Conservation (phyloP, 1,140 invertebrate species). For the Aphaenogaster floridana region DNA sequence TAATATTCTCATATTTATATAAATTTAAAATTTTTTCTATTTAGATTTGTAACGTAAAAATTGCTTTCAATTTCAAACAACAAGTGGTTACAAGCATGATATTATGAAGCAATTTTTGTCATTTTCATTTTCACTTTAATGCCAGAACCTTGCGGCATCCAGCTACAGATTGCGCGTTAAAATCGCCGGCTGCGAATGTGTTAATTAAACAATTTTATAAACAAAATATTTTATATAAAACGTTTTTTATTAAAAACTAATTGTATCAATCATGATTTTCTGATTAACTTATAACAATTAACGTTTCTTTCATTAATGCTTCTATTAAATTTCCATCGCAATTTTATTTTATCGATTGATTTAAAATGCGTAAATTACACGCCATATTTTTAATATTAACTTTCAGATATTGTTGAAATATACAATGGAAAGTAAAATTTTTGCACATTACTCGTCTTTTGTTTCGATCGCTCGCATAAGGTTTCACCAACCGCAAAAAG, state of each 20-base stretch:
- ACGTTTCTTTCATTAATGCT: neutral
- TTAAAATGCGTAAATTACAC: neutral
- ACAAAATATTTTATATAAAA: conserved; percentile 4
- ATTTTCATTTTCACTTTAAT: too few species aligned
- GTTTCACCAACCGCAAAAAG: conserved; percentile 18
- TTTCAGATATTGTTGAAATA: neutral
- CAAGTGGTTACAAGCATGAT: too few species aligned
- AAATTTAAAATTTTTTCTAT: too few species aligned
- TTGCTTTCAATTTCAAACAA: too few species aligned
- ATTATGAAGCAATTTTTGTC: too few species aligned
- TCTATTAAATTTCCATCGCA: neutral
- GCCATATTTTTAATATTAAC: neutral
- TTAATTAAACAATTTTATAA: neutral
- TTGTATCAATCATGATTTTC: neutral
- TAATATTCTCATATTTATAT: too few species aligned
- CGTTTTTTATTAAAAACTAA: neutral
- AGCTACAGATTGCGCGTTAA: too few species aligned
- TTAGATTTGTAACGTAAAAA: too few species aligned
- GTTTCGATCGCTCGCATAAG: neutral
- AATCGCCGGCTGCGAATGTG: too few species aligned
- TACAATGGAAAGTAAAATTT: neutral
- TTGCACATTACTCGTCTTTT: neutral
- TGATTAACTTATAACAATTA: neutral
- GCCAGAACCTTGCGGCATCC: too few species aligned
- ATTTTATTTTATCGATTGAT: neutral